phyloP scores from a whole-genome alignment of 1,140 invertebrate species.

The Manduca sexta region DNA sequence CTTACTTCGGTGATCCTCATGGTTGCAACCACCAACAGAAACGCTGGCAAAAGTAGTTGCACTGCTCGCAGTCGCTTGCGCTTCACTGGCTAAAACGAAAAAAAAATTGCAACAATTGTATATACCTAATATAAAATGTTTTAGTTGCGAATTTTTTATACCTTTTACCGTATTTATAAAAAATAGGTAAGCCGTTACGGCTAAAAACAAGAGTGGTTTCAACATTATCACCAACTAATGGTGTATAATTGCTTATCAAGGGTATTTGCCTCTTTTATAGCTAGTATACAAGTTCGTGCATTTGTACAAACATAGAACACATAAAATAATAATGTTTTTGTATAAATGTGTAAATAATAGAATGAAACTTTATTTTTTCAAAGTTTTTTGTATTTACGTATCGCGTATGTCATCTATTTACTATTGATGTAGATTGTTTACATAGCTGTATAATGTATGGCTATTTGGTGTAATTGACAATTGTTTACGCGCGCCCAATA shows the following conservation, averaged over 20 bases:
- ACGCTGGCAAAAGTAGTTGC: too few species aligned
- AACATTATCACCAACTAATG: slow-evolving; percentile 7
- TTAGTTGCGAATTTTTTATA: background rate
- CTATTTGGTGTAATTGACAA: too few species aligned
- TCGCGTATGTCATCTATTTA: background rate
- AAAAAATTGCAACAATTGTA: too few species aligned
- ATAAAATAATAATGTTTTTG: slow-evolving; percentile 5
- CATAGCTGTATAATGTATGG: too few species aligned
- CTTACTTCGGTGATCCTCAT: too few species aligned
- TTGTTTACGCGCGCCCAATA: too few species aligned
- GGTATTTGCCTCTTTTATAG: slow-evolving; percentile 14
- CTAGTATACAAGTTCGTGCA: slow-evolving; percentile 10
- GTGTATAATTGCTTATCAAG: slow-evolving; percentile 6
- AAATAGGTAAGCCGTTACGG: background rate
- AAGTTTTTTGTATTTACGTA: background rate
- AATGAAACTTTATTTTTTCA: background rate
- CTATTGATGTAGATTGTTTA: too few species aligned
- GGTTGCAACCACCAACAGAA: too few species aligned
- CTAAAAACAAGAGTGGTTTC: slow-evolving; percentile 7
- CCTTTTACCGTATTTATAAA: slow-evolving; percentile 5
- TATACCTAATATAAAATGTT: too few species aligned
- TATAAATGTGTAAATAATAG: background rate
- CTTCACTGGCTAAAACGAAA: too few species aligned
- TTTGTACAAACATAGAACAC: slow-evolving; percentile 13
- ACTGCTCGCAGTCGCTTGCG: too few species aligned